Evolutionary conservation across 2,797 vertebrate species (phyloP), one percentile per base, ranked within the genome.

Genomic region (Danio jaintianensis): DNA sequence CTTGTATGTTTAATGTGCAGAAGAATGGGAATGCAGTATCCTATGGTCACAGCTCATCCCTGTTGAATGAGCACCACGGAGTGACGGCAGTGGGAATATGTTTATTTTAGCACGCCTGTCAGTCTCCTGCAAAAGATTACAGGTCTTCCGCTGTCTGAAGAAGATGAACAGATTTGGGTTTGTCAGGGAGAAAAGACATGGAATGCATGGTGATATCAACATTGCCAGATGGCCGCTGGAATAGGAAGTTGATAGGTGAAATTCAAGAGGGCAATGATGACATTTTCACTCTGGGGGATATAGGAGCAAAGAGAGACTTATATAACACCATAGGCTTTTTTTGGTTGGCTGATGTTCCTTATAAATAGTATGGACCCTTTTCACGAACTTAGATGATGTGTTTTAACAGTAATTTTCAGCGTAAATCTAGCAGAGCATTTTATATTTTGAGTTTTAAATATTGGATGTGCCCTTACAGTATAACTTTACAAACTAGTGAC

Each of bases 151-250:
- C 77, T 84, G 83, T 79, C 81, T 86, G 42, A 80, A 86, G 84
- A 83, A 85, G 90, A 90, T 88, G 85, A 84, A 75, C 45, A 75
- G 85, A 85, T 88, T 16, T 72, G 55, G 58, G 64, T 85, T 76
- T 79, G 82, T 83, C 77, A 68, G 45, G 20, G 52, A 80, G 74
- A 22, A 77, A 77, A 75, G 52, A 80, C 64, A 80, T 80, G 72
- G 63, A 66, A 78, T 29, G 36, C 45, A 2, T 66, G 38, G 75
- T 52, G 78, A 78, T 92, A 92, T 92, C 91, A 90, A 86, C 86
- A 72, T 36, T 45, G 62, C 89, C 91, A 92, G 91, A 89, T 89
- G 89, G 87, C 36, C 85, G 76, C 86, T 88, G 86, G 88, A 88
- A 89, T 77, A 79, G 79, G 18, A 40, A 43, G 79, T 88, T 89